Evolutionary conservation across 2,888 invertebrate genomes (phyloP), one percentile per base, ranked within the genome.

Genomic region (Adelphocoris suturalis): DNA sequence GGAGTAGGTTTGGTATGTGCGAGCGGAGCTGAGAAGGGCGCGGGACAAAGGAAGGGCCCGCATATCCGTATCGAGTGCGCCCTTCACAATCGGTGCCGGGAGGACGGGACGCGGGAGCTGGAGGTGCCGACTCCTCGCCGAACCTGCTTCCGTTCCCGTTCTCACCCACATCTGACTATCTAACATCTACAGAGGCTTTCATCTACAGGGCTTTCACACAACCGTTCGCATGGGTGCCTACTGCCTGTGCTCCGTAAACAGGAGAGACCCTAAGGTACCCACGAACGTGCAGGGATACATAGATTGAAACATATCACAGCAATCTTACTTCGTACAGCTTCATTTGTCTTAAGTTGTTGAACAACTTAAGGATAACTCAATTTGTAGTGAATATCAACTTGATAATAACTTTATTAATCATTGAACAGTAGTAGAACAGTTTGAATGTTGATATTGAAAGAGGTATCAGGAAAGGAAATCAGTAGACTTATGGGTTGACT

Each of bases 41-140:
- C 4, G 68, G 19, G 68, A 68, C 68, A 68, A 68, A 68, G 68
- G 68, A 68, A 68, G 23, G 11, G 68, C 68, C 68, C 68, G 68
- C 68, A 68, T 68, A 68, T 68, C 68, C 68, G 68, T 68, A 68
- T 68, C 68, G 27, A 68, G 68, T 68, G 68, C n/a, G 68, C 23
- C 68, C 23, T 68, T 23, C 23, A 68, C 68, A 68, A 68, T 68
- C 68, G 68, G 23, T 23, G 68, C 68, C 23, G 68, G 23, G 27
- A 12, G 68, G 16, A 4, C 2, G 19, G 52, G 16, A 52, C 52
- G 13, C 52, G 52, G 37, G 13, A 3, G 3, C 61, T 19, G 61
- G 19, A 68, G 68, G 68, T 68, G 68, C 68, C 68, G 68, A 68
- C 68, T 68, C 23, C 68, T 68, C 68, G 23, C 23, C 23, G 23